Percentiles rank a stretch among this genome's conserved stretches.
phyloP scores from a whole-genome alignment of 2,797 vertebrate genomes.

The Distichodus sexfasciatus region DNA sequence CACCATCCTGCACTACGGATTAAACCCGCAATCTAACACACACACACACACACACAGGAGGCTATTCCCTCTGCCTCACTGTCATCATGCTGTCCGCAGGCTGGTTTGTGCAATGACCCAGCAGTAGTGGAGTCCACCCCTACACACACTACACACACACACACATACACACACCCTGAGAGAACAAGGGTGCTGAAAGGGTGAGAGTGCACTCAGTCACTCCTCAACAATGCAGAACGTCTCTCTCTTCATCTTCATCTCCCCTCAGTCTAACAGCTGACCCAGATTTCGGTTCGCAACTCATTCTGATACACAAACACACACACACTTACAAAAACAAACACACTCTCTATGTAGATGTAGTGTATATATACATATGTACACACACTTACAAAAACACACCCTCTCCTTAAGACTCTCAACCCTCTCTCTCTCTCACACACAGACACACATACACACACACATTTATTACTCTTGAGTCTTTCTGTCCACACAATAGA shows the following conservation, averaged over 20 bases:
- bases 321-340: slow-evolving; percentile 10
- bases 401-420: not conserved
- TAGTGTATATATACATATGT: not conserved
- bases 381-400: not conserved
- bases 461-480: no score
- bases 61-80: slow-evolving; percentile 6
- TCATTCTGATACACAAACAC: not conserved
- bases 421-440: not conserved
- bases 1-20: slow-evolving; percentile 48
- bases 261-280: slow-evolving; percentile 52
- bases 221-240: slow-evolving; percentile 24
- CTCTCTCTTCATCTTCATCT: slow-evolving; percentile 14
- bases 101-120: not conserved
- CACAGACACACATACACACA: not conserved
- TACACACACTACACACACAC: no score
- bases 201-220: slow-evolving; percentile 24
- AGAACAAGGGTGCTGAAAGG: slow-evolving; percentile 6
- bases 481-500: no score
- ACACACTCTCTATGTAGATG: no score
- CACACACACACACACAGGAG: slow-evolving; percentile 11
- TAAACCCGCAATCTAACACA: slow-evolving; percentile 40
- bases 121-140: no score
- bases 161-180: no score
- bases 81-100: slow-evolving; percentile 5
- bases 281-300: slow-evolving; percentile 58